A percentile compares a stretch with the other conserved stretches of the same genome.
phyloP scores from a whole-genome alignment of 2,888 invertebrate genomes.

The Caenorhabditis zanzibari region DNA sequence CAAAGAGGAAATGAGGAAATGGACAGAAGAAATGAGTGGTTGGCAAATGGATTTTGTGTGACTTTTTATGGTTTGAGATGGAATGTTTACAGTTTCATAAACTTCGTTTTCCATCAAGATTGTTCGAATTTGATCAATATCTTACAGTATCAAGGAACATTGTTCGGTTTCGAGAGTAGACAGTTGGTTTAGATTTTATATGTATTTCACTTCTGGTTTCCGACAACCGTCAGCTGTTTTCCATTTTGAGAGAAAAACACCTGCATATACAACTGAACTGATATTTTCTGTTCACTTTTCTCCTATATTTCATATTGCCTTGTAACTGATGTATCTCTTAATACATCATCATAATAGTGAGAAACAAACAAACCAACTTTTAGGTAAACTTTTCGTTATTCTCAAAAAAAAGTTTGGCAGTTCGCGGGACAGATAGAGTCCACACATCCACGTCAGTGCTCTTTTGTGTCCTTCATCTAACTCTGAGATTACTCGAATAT shows the following conservation, averaged over 20 bases:
- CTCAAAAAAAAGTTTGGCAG: slow-evolving; percentile 19
- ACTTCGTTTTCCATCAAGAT: neutral
- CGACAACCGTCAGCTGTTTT: neutral
- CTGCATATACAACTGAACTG: neutral
- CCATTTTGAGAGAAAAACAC: neutral
- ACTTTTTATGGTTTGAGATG: slow-evolving; percentile 21
- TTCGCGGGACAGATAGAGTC: slow-evolving; percentile 39
- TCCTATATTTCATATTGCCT: neutral
- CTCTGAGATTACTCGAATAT: neutral
- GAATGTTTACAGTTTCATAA: neutral
- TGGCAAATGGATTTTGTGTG: slow-evolving; percentile 35
- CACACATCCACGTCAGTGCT: slow-evolving; percentile 41
- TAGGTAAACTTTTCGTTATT: slow-evolving; percentile 31
- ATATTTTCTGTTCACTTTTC: neutral
- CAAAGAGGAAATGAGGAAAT: slow-evolving; percentile 28
- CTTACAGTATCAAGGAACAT: neutral
- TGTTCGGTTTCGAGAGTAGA: no score
- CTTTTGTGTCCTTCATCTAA: neutral
- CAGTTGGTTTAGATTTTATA: neutral
- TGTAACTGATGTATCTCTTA: slow-evolving; percentile 33
- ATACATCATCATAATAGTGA: slow-evolving; percentile 14
- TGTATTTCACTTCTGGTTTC: neutral
- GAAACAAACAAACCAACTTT: slow-evolving; percentile 38
- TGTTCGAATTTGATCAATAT: slow-evolving; percentile 3
- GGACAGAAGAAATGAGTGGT: slow-evolving; percentile 37